These are phyloP conservation scores for Dysmachus trigonus DNA, from an alignment of 2,888 invertebrate genomes.

Conservation along the genomic window DNA sequence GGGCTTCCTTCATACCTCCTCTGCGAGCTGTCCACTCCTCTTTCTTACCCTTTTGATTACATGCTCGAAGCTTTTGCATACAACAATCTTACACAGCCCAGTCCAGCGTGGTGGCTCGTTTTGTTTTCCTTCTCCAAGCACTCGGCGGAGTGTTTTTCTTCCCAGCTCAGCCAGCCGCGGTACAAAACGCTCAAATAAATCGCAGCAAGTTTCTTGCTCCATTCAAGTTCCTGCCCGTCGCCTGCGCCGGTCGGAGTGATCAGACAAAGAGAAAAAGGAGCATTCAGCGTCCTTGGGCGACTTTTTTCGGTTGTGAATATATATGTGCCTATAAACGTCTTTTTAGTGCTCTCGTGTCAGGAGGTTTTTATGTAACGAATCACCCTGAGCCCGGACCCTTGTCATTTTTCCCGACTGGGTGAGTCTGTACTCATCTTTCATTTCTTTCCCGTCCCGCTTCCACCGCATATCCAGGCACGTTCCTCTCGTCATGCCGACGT, in stretches of 20 bases:
- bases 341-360: background rate
- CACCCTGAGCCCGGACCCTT: conserved; percentile 6
- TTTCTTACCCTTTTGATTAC: background rate
- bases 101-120: background rate
- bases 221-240: background rate
- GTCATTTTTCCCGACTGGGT: background rate
- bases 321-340: background rate
- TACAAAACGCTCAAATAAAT: background rate
- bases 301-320: background rate
- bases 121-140: background rate
- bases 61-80: background rate
- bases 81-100: background rate
- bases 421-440: conserved; percentile 8
- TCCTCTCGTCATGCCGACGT: background rate
- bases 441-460: background rate
- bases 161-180: background rate
- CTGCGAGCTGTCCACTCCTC: background rate
- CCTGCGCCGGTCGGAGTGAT: background rate
- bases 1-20: background rate
- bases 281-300: background rate
- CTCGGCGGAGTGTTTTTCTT: background rate
- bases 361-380: conserved; percentile 8
- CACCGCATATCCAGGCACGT: background rate
- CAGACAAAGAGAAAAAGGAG: background rate
- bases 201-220: background rate